Base-by-base conservation (phyloP, 2,888 invertebrate species). In the Rhorus exstirpatorius region DNA sequence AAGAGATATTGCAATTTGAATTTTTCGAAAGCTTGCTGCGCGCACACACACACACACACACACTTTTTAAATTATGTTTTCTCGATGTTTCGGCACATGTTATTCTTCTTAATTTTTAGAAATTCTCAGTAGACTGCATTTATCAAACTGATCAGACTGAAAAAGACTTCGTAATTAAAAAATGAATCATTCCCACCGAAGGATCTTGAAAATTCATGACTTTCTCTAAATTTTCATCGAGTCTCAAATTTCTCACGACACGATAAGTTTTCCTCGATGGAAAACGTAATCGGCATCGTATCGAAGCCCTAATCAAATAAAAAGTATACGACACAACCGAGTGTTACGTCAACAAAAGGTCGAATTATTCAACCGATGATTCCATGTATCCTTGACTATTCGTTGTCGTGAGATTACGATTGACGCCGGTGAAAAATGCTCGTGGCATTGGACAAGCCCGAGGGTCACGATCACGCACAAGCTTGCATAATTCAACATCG, bases 401-500 rank as follows among this genome's bases (percentile, higher is more conserved):
- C 60, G 31, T 35, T 61, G 21, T 49, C 74, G 72, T 65, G 70
- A 70, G 58, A 55, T n/a, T n/a, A 21, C 51, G 65, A 83, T 70
- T 61, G 70, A 49, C 61, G 74, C 21, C 68, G 44, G 51, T 51
- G 19, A 58, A 72, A 74, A 77, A 35, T 17, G 41, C 17, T 61
- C 35, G 21, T 67, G 71, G 51, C 71, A 72, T 70, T 65, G 65
- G 44, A 58, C 65, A 76, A 67, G 21, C 38, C 4, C 26, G 49
- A 75, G 78, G 84, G 87, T 86, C 89, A 89, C 26, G 89, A 89
- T 83, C 85, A 86, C 31, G 77, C 85, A 82, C 53, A 61, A 8
- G 68, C 78, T 83, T 72, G 71, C 71, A 76, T 76, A 79, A 83
- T 60, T 6, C 41, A 35, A 67, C 65, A 63, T 76, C 65, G 44